Evolutionary conservation across 2,888 invertebrate genomes (phyloP).

Genomic region (Nemurella pictetii): DNA sequence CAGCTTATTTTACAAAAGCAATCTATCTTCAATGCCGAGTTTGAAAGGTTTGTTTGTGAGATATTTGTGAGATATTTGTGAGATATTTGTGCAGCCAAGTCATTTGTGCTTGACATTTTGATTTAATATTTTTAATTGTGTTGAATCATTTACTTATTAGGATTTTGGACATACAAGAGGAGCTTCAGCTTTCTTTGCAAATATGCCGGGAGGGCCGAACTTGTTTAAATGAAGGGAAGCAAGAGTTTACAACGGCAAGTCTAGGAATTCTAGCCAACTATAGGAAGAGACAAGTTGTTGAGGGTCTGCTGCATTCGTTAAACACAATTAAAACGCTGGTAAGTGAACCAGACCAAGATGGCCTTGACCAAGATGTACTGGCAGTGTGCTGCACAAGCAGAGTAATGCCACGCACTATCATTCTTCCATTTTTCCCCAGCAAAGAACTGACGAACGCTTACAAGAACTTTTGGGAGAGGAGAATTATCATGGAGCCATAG

Average conservation of each 20-base stretch:
- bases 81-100: no score
- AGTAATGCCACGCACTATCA: no score
- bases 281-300: constrained; percentile 81
- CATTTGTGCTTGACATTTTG: constrained; percentile 14
- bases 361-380: no score
- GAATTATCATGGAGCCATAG: constrained; percentile 88
- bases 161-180: constrained; percentile 70
- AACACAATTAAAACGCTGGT: constrained; percentile 78
- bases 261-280: constrained; percentile 90
- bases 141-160: constrained; percentile 47
- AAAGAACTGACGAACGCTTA: constrained; percentile 82
- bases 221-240: constrained; percentile 74
- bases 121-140: background rate
- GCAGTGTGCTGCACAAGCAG: no score
- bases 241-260: constrained; percentile 81
- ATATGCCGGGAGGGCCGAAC: constrained; percentile 73
- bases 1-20: constrained; percentile 92
- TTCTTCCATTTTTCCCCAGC: constrained; percentile 58
- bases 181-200: constrained; percentile 68
- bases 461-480: constrained; percentile 79
- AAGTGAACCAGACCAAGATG: constrained; percentile 46
- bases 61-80: constrained; percentile 6
- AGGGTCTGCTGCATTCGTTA: constrained; percentile 77
- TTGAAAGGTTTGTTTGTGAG: constrained; percentile 58
- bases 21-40: constrained; percentile 81